Evolutionary conservation across 2,113 vertebrate species (phyloP), one percentile per base, ranked within the genome.

Genomic region (Mungos mungo): DNA sequence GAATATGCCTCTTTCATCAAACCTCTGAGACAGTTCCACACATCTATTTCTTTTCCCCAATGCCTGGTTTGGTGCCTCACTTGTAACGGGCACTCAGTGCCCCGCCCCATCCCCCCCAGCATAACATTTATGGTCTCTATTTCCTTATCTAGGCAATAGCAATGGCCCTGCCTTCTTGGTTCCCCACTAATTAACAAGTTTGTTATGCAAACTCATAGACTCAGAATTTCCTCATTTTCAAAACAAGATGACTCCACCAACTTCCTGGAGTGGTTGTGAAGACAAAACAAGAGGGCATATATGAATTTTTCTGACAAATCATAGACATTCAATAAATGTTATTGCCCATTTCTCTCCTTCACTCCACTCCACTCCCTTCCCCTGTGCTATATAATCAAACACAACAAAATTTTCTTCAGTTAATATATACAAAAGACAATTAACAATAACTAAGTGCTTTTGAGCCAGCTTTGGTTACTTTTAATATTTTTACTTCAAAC

Each of bases 401-500:
- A n/a, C 15, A 31, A 77, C 12, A 54, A 72, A n/a, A 23, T 38
- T 41, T 57, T 74, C 76, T 60, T 93, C 52, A 96, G 12, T 81
- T 90, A 93, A 83, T 63, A 63, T n/a, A 72, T 87, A 80, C 71
- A 95, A 71, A 29, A 1, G 2, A 25, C 10, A 93, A 93, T 89
- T 95, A 88, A 92, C 35, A 66, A n/a, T 71, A 97, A 33, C 60
- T 86, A 86, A 95, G 83, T 84, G 13, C 9, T 63, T 96, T 95
- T 96, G 52, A 90, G 81, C 63, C 27, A 16, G 2, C 1, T 76
- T 94, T 81, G 31, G 31, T 65, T 87, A 85, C 57, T 96, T 95
- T 63, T 60, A 93, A 68, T 95, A 96, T 86, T 94, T 29, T 96
- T 68, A 88, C 35, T 82, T 97, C 79, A 79, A 74, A 76, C 33